A percentile compares a stretch with the other conserved stretches of the same genome.
These are phyloP conservation scores for Pyrochroa serraticornis DNA, from an alignment of 2,888 invertebrate species.

Conservation along the genomic window DNA sequence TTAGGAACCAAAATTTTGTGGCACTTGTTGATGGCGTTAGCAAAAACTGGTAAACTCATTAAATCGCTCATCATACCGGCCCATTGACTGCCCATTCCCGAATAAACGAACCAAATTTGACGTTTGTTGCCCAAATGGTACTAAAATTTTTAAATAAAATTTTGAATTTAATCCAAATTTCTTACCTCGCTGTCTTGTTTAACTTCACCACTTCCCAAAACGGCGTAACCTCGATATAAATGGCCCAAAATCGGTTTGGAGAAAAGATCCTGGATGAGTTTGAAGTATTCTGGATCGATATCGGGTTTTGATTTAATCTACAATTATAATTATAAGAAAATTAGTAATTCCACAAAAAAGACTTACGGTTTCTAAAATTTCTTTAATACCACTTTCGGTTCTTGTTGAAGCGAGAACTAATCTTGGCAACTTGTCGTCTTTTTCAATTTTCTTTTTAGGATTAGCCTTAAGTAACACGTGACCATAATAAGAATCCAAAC, in stretches of 20 bases:
- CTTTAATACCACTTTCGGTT: slow-evolving; percentile 77
- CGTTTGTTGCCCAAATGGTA: slow-evolving; percentile 54
- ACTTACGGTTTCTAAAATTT: slow-evolving; percentile 63
- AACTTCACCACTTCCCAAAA: slow-evolving; percentile 53
- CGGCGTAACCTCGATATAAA: slow-evolving; percentile 67
- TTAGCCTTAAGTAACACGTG: slow-evolving; percentile 86
- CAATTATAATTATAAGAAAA: not conserved
- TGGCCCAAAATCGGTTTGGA: slow-evolving; percentile 63
- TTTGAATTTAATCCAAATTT: not conserved
- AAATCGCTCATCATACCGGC: slow-evolving; percentile 70
- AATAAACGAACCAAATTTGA: slow-evolving; percentile 72
- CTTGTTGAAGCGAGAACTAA: slow-evolving; percentile 82
- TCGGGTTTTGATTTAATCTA: slow-evolving; percentile 62
- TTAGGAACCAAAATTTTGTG: slow-evolving; percentile 64
- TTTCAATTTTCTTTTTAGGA: slow-evolving; percentile 68
- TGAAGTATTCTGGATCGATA: slow-evolving; percentile 61
- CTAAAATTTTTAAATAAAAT: slow-evolving; percentile 39
- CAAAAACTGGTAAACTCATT: slow-evolving; percentile 71
- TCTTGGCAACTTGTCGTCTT: slow-evolving; percentile 65
- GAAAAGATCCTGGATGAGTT: slow-evolving; percentile 60
- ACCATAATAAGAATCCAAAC: slow-evolving; percentile 96
- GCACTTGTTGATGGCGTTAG: slow-evolving; percentile 66
- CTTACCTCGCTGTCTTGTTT: slow-evolving; percentile 52
- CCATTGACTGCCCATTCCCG: slow-evolving; percentile 82
- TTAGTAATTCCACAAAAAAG: not conserved